phyloP scores from a whole-genome alignment of 2,888 invertebrate species.

The Eupeodes latifasciatus region DNA sequence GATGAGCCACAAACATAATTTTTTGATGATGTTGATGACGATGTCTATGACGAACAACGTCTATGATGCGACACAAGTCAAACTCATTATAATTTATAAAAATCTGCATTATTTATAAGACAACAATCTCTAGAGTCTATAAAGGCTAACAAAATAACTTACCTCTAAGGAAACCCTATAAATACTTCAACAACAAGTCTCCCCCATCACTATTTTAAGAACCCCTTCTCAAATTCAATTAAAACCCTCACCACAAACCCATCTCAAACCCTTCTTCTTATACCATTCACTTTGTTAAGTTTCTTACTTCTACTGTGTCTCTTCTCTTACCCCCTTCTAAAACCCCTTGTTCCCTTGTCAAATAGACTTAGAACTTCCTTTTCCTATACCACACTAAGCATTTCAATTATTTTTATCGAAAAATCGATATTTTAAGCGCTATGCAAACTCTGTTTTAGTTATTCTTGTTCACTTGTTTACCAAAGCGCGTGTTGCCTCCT shows the following conservation, averaged over 20 bases:
- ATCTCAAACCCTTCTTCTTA: not conserved
- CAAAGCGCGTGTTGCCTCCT: slow-evolving; percentile 22
- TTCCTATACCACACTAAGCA: slow-evolving; percentile 21
- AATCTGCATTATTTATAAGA: not conserved
- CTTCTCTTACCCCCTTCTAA: not conserved
- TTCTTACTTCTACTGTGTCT: not conserved
- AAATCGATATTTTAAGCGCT: slow-evolving; percentile 61
- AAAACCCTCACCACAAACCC: not conserved
- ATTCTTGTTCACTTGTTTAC: slow-evolving; percentile 63
- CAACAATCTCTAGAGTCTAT: not conserved
- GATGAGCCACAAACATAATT: too few species aligned
- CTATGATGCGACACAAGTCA: too few species aligned
- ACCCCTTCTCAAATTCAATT: slow-evolving; percentile 16
- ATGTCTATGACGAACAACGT: too few species aligned
- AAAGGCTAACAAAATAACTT: not conserved
- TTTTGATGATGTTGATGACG: too few species aligned
- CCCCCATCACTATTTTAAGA: too few species aligned
- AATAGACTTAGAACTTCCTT: not conserved
- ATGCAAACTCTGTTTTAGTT: slow-evolving; percentile 58
- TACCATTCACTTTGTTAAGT: slow-evolving; percentile 9
- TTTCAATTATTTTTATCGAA: slow-evolving; percentile 74
- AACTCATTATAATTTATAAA: not conserved
- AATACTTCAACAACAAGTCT: not conserved
- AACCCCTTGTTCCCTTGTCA: not conserved
- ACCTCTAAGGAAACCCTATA: not conserved